Base-by-base conservation (phyloP, 2,113 vertebrate species). In the Malurus cyaneus region DNA sequence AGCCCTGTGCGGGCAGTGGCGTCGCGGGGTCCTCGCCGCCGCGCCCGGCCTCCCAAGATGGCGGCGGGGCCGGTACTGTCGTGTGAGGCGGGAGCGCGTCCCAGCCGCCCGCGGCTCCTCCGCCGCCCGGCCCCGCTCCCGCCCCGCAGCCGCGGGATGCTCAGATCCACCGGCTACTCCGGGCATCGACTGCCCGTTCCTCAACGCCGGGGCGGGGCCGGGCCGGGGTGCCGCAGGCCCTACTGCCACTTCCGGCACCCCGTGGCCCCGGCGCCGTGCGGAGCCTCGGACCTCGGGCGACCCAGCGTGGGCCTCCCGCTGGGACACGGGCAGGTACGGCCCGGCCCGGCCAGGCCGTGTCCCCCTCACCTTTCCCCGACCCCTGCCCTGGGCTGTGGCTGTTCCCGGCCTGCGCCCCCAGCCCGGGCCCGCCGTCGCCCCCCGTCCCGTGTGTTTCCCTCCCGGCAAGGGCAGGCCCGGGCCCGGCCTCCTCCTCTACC, bases 201-300 rank as follows among this genome's bases (percentile, higher is more conserved):
- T 97, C 93, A 96, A 62, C 87, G n/a, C 17, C 57, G 87, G 82
- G 96, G 96, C 96, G 88, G 79, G 66, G 88, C 80, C 95, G 92
- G 79, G 79, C 31, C 94, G 96, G 31, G 93, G 14, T 93, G 98
- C 96, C 87, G 98, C 97, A 98, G 99, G 98, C 99, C 99, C 20
- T 98, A 99, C 97, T 99, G 99, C 97, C 99, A 99, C 97, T 99
- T 99, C 97, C 98, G 98, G 80, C 99, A 99, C 98, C 98, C 97
- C 96, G 91, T 50, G 93, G 96, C 44, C 60, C 95, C 92, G 44
- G 62, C 76, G 76, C 81, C 71, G 54, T 78, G 90, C 71, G 86
- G 86, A 81, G 39, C 42, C 47, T 52, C 83, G 89, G 18, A 65
- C 31, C 46, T 70, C 46, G 56, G 36, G 54, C 25, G 92, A 92